Percentiles rank a stretch among this genome's conserved stretches.
Conservation (phyloP, 2,888 invertebrate genomes). For the Brachylomia viminalis region DNA sequence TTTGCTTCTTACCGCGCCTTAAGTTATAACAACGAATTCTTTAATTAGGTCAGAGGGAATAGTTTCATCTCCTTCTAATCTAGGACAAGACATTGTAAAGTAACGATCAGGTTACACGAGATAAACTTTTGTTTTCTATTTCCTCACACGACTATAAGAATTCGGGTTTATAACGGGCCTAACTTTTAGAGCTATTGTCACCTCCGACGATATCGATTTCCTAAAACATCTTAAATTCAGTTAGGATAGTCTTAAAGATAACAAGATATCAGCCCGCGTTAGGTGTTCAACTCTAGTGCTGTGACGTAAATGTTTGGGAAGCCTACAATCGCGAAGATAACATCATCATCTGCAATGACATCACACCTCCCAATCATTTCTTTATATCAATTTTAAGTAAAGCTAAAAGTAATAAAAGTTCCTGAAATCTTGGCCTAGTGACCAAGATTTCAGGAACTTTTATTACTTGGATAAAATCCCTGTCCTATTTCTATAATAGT, state of each 20-base stretch:
- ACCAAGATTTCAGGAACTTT: too few relatives aligned
- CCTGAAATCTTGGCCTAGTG: slow-evolving; percentile 1
- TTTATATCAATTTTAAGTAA: not conserved
- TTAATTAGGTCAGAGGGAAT: slow-evolving; percentile 56
- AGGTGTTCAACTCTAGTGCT: not conserved
- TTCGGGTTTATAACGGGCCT: slow-evolving; percentile 1
- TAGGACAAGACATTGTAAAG: slow-evolving; percentile 37
- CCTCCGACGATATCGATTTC: slow-evolving; percentile 24
- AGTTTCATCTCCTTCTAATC: slow-evolving; percentile 33
- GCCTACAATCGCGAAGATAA: not conserved
- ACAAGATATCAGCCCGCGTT: not conserved
- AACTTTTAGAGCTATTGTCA: slow-evolving; percentile 9
- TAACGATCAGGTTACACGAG: slow-evolving; percentile 38
- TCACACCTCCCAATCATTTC: not conserved
- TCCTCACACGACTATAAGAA: slow-evolving; percentile 10
- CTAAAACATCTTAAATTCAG: slow-evolving; percentile 18
- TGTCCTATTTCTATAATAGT: too few relatives aligned
- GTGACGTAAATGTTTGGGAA: not conserved
- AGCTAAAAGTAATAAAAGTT: not conserved
- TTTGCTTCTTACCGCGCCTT: not conserved
- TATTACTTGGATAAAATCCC: too few relatives aligned
- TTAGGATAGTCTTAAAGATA: slow-evolving; percentile 3
- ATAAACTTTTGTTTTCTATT: slow-evolving; percentile 31
- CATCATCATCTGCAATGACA: not conserved
- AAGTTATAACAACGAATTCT: slow-evolving; percentile 38